phyloP scores from a whole-genome alignment of 2,888 invertebrate species.

The Cataglyphis rosenhaueri region DNA sequence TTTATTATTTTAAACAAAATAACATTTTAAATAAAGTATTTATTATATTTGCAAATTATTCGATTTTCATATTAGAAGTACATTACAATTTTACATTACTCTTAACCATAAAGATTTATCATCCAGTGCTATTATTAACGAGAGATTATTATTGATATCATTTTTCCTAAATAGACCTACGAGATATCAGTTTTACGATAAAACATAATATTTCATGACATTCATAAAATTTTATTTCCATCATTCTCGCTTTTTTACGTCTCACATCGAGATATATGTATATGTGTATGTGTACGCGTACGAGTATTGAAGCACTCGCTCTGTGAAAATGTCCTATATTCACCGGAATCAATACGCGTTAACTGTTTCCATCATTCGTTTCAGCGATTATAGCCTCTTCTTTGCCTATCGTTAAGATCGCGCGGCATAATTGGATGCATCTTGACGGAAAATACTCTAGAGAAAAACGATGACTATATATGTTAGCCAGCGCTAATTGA shows the following conservation, averaged over 20 bases:
- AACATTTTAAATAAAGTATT: too few species aligned
- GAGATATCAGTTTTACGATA: background rate
- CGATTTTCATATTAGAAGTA: background rate
- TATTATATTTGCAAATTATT: background rate
- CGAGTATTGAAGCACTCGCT: background rate
- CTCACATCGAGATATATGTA: background rate
- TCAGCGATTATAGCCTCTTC: background rate
- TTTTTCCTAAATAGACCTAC: background rate
- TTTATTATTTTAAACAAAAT: background rate
- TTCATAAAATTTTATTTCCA: background rate
- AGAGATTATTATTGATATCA: background rate
- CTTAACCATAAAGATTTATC: background rate
- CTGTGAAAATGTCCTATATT: background rate
- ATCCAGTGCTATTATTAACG: background rate
- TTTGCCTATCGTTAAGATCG: background rate
- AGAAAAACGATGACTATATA: background rate
- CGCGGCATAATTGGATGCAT: constrained; percentile 13
- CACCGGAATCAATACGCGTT: background rate
- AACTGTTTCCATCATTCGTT: background rate
- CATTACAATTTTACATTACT: background rate
- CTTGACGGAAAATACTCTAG: background rate
- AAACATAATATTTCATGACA: background rate
- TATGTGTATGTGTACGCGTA: background rate
- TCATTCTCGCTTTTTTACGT: background rate
- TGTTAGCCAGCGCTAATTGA: background rate